Percentiles rank a stretch among this genome's conserved stretches.
These are phyloP conservation scores for Malurus elegans DNA, from an alignment of 2,113 vertebrate species.

Conservation along the genomic window DNA sequence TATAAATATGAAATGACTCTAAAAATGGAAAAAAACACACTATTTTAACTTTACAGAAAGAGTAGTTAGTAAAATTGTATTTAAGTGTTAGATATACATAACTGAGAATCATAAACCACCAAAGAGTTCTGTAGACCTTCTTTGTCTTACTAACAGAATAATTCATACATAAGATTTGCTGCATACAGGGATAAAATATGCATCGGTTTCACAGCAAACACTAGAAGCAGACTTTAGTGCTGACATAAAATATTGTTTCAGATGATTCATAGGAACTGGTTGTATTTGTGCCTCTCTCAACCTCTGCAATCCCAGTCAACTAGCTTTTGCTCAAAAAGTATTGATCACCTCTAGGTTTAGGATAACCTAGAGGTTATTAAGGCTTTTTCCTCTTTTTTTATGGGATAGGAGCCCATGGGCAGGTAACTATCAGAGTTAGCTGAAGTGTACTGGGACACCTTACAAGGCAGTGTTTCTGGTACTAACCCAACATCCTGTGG, in stretches of 20 bases:
- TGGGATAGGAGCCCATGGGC: neutral
- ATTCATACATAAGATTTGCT: neutral
- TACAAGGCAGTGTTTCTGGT: neutral
- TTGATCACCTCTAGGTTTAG: neutral
- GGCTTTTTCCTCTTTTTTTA: neutral
- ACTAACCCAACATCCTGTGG: neutral
- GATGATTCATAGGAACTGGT: neutral
- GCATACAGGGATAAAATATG: neutral
- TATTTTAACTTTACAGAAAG: neutral
- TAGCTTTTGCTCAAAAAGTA: neutral
- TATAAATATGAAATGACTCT: neutral
- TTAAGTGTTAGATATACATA: neutral
- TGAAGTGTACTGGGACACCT: neutral
- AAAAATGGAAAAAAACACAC: fast-evolving
- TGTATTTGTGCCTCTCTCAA: neutral
- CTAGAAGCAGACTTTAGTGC: neutral
- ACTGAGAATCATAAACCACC: neutral
- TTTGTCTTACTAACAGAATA: neutral
- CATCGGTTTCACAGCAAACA: neutral
- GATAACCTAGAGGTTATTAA: no score
- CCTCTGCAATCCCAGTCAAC: neutral
- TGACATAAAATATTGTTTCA: neutral
- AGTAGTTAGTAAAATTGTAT: neutral
- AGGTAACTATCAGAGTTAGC: neutral
- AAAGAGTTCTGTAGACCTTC: neutral